Conservation (phyloP, 1,140 invertebrate species). For the Drepana arcuata region DNA sequence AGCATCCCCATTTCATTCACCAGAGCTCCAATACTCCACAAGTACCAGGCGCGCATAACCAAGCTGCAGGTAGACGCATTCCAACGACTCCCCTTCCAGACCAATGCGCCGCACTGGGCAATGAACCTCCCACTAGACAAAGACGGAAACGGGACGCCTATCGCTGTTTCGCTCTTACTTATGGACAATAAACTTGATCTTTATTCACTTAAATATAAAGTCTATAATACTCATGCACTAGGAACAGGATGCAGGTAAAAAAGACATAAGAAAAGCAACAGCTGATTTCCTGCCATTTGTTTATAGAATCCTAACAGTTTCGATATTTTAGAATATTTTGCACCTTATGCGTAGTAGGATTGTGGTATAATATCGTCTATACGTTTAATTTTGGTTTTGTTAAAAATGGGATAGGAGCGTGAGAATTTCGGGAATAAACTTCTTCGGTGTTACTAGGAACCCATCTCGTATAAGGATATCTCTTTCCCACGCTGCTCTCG, state of each 20-base stretch:
- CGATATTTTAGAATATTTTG: too few relatives aligned
- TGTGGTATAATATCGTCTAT: constrained; percentile 7
- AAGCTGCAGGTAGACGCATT: constrained; percentile 35
- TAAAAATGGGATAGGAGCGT: constrained; percentile 54
- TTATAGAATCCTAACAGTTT: too few relatives aligned
- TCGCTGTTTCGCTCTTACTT: constrained; percentile 14
- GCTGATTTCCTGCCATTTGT: constrained; percentile 35
- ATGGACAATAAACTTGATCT: background rate
- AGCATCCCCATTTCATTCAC: too few relatives aligned
- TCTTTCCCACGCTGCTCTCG: constrained; percentile 32
- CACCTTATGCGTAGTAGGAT: constrained; percentile 14
- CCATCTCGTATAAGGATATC: constrained; percentile 23
- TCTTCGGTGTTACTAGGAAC: constrained; percentile 55
- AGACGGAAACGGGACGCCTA: constrained; percentile 42
- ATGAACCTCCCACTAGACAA: constrained; percentile 29
- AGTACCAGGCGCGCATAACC: constrained; percentile 40
- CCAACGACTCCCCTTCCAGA: constrained; percentile 33
- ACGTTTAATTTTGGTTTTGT: constrained; percentile 29
- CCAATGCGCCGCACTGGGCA: constrained; percentile 31
- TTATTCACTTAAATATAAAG: constrained; percentile 7
- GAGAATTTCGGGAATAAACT: constrained; percentile 69
- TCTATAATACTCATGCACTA: too few relatives aligned
- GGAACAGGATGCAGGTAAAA: constrained; percentile 25
- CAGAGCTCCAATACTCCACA: constrained; percentile 50
- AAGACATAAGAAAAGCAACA: constrained; percentile 29